phyloP scores from a whole-genome alignment of 2,888 invertebrate species.

The Mesopsocus fuscifrons region DNA sequence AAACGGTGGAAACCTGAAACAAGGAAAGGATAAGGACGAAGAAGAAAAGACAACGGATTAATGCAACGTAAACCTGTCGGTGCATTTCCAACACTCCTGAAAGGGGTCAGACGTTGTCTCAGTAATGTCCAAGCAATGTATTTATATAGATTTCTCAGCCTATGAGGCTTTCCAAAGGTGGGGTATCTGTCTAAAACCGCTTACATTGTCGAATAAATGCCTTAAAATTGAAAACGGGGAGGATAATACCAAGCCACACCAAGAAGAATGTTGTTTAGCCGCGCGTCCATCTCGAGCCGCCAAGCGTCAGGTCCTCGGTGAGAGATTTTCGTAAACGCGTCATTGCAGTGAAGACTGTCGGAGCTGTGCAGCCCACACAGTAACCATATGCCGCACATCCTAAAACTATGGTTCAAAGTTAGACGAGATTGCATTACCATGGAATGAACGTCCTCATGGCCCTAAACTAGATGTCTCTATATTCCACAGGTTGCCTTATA shows the following conservation, averaged over 20 bases:
- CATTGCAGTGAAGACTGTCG: conserved; percentile 28
- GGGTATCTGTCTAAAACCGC: no score
- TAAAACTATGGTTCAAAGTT: conserved; percentile 13
- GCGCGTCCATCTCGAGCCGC: conserved; percentile 46
- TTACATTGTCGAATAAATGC: no score
- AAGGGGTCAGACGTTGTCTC: no score
- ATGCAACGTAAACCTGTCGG: background rate
- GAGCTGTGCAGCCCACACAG: conserved; percentile 41
- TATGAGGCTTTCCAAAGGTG: no score
- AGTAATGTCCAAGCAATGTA: no score
- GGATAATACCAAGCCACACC: no score
- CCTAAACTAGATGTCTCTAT: no score
- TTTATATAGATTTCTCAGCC: no score
- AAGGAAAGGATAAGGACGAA: conserved; percentile 9
- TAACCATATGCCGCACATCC: conserved; percentile 65
- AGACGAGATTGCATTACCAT: background rate
- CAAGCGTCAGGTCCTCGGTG: conserved; percentile 61
- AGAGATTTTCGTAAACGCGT: conserved; percentile 40
- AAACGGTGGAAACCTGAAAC: conserved; percentile 46
- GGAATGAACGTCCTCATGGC: no score
- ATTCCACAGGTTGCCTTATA: no score
- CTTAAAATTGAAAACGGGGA: no score
- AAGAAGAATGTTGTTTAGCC: conserved; percentile 24
- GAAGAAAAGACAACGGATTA: conserved; percentile 10
- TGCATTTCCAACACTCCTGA: no score